Evolutionary conservation across 35 echinoderm and acorn worm species (phyloP), one percentile per base, ranked within the genome.

Genomic region (Lytechinus pictus): DNA sequence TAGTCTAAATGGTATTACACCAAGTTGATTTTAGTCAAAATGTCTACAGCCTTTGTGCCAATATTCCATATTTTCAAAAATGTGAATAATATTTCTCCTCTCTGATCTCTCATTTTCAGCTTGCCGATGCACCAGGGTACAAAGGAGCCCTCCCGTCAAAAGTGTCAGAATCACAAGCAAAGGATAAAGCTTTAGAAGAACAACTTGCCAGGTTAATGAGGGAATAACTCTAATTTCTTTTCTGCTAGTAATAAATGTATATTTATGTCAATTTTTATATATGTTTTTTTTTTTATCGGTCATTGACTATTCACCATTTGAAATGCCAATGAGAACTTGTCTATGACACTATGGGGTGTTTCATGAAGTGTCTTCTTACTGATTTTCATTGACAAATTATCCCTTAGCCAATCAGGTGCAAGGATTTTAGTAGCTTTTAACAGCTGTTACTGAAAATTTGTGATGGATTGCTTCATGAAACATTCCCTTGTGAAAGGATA

Each of bases 181-280:
- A 93, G 92, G 92, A 93, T 27, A 93, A 93, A 57, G 92, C 92
- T 4, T 28, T 93, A 93, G 92, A 93, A 57, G 92, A 93, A 11
- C 92, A 93, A 57, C 92, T 93, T n/a, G 92, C 92, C 92, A 93
- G 92, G 19, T 57, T 93, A 55, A 93, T 93, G 92, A 55, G 92
- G 92, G 92, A 93, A 55, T 93, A 57, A 93, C 52, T 7, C 57
- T 79, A 79, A 24, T 79, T 79, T 24, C 56, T 58, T 9, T 10
- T 58, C 56, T 58, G 56, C 56, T 13, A 58, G 9, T 58, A 13
- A 58, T 58, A 58, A 9, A 58, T 13, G 13, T 79, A 7, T 79
- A 79, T 79, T 24, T 79, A 6, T 79, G n/a, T 79, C 61, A 24
- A 79, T 79, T 79, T 58, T 79, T n/a, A 79, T 7, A n/a, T 14